phyloP scores from a whole-genome alignment of 2,888 invertebrate species.

The Heliconius hortense region DNA sequence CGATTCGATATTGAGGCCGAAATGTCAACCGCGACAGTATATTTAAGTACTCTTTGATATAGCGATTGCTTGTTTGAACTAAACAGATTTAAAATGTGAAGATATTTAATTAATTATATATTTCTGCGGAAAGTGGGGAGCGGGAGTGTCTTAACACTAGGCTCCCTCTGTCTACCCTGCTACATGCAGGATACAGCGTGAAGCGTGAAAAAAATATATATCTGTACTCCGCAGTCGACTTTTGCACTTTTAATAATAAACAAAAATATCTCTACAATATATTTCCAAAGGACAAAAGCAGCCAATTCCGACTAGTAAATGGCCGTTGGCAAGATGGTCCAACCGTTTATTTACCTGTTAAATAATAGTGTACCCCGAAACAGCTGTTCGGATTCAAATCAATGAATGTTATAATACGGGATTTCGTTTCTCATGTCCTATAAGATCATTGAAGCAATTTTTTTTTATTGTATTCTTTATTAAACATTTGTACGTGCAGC shows the following conservation, averaged over 20 bases:
- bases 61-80: conserved; percentile 29
- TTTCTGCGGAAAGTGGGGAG: no score
- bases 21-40: conserved; percentile 47
- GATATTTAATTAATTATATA: background rate
- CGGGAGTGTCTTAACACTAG: no score
- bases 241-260: background rate
- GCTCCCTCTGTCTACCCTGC: no score
- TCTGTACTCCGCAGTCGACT: background rate
- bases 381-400: conserved; percentile 66
- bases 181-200: no score
- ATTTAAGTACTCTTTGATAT: conserved; percentile 37
- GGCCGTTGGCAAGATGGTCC: conserved; percentile 39
- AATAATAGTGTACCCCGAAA: conserved; percentile 60
- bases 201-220: no score
- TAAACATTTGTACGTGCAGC: conserved; percentile 41
- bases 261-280: background rate
- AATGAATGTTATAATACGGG: conserved; percentile 57
- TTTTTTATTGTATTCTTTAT: conserved; percentile 44
- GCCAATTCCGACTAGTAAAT: background rate
- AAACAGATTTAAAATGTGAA: conserved; percentile 20
- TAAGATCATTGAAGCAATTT: conserved; percentile 45
- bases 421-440: conserved; percentile 54
- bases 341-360: conserved; percentile 65
- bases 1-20: conserved; percentile 53
- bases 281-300: background rate